These are phyloP conservation scores for Glyptemys insculpta DNA, from an alignment of 2,797 vertebrate genomes.

Conservation along the genomic window DNA sequence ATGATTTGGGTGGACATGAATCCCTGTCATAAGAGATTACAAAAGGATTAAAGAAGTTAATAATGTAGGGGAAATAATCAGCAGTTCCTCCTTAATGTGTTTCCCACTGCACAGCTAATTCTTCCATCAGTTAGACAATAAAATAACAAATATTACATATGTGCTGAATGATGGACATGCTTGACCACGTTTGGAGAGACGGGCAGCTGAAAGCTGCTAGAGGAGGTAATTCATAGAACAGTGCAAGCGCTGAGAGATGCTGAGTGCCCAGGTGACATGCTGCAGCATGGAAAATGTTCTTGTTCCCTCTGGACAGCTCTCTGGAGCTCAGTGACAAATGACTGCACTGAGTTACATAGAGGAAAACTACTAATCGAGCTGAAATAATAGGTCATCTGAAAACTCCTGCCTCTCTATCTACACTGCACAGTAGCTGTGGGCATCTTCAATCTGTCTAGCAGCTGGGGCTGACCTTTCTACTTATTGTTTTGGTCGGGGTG, in stretches of 20 bases:
- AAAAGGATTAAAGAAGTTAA: constrained; percentile 64
- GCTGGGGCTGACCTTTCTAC: neutral
- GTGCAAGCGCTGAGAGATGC: constrained; percentile 71
- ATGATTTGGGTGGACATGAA: constrained; percentile 47
- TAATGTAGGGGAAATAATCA: constrained; percentile 38
- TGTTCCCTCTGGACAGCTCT: constrained; percentile 56
- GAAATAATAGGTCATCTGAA: constrained; percentile 29
- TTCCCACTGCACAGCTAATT: constrained; percentile 71
- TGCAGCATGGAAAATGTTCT: constrained; percentile 12
- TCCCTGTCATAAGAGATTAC: constrained; percentile 63
- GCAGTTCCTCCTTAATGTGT: constrained; percentile 61
- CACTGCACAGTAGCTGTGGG: neutral
- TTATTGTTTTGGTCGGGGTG: neutral
- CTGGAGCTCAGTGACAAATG: constrained; percentile 68
- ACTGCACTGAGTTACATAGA: constrained; percentile 48
- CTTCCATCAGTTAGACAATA: constrained; percentile 74
- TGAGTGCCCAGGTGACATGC: constrained; percentile 67
- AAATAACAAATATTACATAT: constrained; percentile 67
- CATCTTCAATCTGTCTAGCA: neutral
- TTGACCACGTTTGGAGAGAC: constrained; percentile 62
- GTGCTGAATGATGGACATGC: constrained; percentile 72
- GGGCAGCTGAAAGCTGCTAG: neutral
- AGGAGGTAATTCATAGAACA: constrained; percentile 67
- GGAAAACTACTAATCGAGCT: constrained; percentile 44
- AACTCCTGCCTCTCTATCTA: neutral